Percentiles rank a stretch among this genome's conserved stretches.
Evolutionary conservation across 2,797 vertebrate species (phyloP).

Genomic region (Heteromormyrus szaboi): DNA sequence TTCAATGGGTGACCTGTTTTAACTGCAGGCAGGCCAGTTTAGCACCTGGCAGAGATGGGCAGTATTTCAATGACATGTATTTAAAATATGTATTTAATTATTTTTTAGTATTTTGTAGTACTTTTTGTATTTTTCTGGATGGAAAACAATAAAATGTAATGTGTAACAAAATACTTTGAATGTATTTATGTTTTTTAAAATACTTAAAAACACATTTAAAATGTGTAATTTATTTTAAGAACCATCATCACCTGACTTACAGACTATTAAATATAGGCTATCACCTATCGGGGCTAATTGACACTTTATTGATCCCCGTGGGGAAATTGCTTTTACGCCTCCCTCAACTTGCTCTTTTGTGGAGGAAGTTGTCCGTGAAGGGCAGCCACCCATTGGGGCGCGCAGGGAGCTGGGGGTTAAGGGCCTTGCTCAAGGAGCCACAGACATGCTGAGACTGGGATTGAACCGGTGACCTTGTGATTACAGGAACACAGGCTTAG

Average conservation of each 20-base stretch:
- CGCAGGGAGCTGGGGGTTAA: too few relatives aligned
- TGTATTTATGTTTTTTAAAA: neutral
- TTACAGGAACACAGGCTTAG: too few relatives aligned
- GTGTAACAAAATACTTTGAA: neutral
- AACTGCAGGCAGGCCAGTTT: neutral
- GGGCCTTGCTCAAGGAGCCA: too few relatives aligned
- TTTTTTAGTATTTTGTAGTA: neutral
- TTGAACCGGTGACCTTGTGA: too few relatives aligned
- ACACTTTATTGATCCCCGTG: too few relatives aligned
- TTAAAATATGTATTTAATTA: neutral
- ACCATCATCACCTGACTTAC: neutral
- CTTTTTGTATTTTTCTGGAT: neutral
- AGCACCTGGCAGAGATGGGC: neutral
- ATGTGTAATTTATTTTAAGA: neutral
- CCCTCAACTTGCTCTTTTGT: too few relatives aligned
- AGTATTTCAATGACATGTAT: neutral
- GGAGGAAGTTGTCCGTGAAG: too few relatives aligned
- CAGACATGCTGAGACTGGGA: too few relatives aligned
- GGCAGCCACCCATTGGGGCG: too few relatives aligned
- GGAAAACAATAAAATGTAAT: neutral
- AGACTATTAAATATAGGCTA: neutral
- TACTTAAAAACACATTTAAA: neutral
- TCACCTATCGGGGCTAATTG: neutral
- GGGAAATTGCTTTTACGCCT: too few relatives aligned
- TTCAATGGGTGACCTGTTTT: neutral